Conservation (phyloP, 2,888 invertebrate species). For the Pammene aurita region DNA sequence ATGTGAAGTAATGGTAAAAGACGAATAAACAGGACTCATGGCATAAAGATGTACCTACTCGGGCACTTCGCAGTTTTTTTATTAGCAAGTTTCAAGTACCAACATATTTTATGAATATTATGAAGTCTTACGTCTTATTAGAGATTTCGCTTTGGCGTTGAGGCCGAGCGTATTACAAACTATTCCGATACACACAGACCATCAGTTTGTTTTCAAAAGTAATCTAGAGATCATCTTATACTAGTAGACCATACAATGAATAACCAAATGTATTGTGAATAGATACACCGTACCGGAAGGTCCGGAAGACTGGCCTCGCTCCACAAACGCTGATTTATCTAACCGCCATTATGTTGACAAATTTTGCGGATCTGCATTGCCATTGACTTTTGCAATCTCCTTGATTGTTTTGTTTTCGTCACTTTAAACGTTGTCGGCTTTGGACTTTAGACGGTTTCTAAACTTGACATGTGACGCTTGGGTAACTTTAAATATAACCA, state of each 20-base stretch:
- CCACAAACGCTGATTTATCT: conserved; percentile 46
- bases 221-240: background rate
- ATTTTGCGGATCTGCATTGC: conserved; percentile 16
- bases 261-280: conserved; percentile 41
- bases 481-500: conserved; percentile 4
- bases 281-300: background rate
- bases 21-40: no score
- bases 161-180: no score
- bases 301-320: conserved; percentile 54
- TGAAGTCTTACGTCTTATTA: no score
- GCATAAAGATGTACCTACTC: no score
- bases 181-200: no score
- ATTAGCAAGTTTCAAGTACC: no score
- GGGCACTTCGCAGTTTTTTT: no score
- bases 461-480: background rate
- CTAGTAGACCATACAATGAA: background rate
- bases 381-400: conserved; percentile 32
- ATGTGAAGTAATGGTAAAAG: no score
- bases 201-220: background rate
- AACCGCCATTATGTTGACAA: conserved; percentile 34
- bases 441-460: conserved; percentile 4
- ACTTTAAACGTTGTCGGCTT: conserved; percentile 12
- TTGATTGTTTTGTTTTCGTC: conserved; percentile 32
- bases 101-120: no score
- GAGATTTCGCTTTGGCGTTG: no score